Evolutionary conservation across 2,888 invertebrate genomes (phyloP), one percentile per base, ranked within the genome.

Genomic region (Chorisops tibialis): DNA sequence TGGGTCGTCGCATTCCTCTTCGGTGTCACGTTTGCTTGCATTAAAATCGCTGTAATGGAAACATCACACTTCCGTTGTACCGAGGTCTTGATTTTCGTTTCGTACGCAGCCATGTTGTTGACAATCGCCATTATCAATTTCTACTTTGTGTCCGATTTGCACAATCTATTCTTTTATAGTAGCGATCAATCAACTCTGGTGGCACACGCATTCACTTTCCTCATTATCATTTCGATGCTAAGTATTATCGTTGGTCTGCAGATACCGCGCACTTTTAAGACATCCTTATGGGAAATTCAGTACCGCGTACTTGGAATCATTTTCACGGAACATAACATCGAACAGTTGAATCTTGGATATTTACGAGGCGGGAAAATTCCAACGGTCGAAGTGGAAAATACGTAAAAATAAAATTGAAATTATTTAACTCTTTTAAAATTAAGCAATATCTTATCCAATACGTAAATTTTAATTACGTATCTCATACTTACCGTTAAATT

Each of bases 281-380:
- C 68, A 30, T 69, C 71, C 1, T 59, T 75, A 16, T 69, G 74
- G 59, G 75, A 75, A 21, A 73, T 75, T 49, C 75, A 75, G 63
- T 74, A 75, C 58, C 71, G 69, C 21, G 65, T 75, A 7, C 67
- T 74, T 39, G 75, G 75, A 50, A 75, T 75, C 49, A 74, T 75
- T 59, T 75, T 75, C 56, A 70, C 71, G 63, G 72, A 75, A 61
- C 75, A 75, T 66, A 74, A 75, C 65, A 75, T 75, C 59, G 75
- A 75, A 43, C 74, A 75, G 63, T 60, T 75, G 4, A 75, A 75
- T 67, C 71, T 75, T 3, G 69, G 68, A 21, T 75, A 72, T 69
- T 68, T 75, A 4, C 73, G 72, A 63, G 74, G 74, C 64, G 75
- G 75, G 59, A 74, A 74, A 24, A 75, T 75, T 39, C 75, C 75